These are phyloP conservation scores for Apotomis turbidana DNA, from an alignment of 2,888 invertebrate species.

Conservation along the genomic window DNA sequence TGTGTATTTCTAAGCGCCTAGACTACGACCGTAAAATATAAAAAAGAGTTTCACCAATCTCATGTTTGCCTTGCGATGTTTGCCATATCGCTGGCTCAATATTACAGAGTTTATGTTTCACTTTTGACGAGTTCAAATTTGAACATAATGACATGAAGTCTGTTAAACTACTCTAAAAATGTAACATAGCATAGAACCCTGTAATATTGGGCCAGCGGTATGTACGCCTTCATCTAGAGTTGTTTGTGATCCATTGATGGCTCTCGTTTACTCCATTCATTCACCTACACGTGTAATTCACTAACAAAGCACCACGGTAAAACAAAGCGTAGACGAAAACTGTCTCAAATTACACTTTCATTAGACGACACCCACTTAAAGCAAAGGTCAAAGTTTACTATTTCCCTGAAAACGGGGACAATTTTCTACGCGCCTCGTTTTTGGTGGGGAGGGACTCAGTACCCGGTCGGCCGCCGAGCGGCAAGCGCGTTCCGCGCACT, in stretches of 20 bases:
- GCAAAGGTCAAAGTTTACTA: slow-evolving; percentile 32
- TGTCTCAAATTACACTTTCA: slow-evolving; percentile 34
- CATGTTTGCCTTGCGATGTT: no score
- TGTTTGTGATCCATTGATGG: neutral
- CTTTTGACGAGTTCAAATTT: no score
- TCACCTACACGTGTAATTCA: slow-evolving; percentile 13
- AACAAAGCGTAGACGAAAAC: slow-evolving; percentile 24
- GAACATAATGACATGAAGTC: no score
- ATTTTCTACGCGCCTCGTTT: slow-evolving; percentile 46
- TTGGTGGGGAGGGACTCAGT: slow-evolving; percentile 60
- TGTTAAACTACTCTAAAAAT: no score
- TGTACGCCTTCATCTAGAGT: no score
- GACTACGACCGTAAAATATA: no score
- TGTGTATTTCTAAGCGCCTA: no score
- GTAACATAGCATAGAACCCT: no score
- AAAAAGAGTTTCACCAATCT: no score
- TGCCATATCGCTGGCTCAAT: no score
- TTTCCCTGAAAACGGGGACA: slow-evolving; percentile 46
- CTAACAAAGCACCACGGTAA: neutral
- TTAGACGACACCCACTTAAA: slow-evolving; percentile 35
- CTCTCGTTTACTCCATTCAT: neutral
- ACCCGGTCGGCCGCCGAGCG: slow-evolving; percentile 69
- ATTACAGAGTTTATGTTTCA: no score
- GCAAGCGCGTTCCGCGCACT: slow-evolving; percentile 66
- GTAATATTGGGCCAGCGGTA: no score